These are phyloP conservation scores for Horisme vitalbata DNA, from an alignment of 2,888 invertebrate species.

Conservation along the genomic window DNA sequence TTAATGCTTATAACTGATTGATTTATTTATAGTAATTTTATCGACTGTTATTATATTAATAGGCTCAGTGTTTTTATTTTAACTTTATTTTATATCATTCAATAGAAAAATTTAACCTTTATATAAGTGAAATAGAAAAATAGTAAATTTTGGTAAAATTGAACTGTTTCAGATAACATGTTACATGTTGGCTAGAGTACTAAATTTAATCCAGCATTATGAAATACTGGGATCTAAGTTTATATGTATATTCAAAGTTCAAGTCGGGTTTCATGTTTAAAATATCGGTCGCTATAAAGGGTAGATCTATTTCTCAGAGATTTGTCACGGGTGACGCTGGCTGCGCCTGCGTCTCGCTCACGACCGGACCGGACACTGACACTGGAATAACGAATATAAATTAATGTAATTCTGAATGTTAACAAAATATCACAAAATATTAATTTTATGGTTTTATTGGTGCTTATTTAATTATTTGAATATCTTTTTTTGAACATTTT, in stretches of 20 bases:
- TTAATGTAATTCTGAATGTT: constrained; percentile 30
- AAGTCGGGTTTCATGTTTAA: constrained; percentile 27
- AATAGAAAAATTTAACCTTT: too few relatives aligned
- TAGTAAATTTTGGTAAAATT: too few relatives aligned
- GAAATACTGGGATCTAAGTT: too few relatives aligned
- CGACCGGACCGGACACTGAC: constrained; percentile 21
- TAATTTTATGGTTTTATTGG: neutral
- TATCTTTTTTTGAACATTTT: neutral
- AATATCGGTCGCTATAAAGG: constrained; percentile 28
- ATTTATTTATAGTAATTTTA: constrained; percentile 27
- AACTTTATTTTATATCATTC: too few relatives aligned
- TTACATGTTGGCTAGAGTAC: too few relatives aligned
- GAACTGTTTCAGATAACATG: too few relatives aligned
- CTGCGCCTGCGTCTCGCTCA: constrained; percentile 30
- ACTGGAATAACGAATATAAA: constrained; percentile 28
- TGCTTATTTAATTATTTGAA: neutral
- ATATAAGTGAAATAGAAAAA: too few relatives aligned
- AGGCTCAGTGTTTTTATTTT: neutral
- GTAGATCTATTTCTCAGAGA: constrained; percentile 43
- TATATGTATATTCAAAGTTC: constrained; percentile 21
- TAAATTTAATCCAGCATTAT: too few relatives aligned
- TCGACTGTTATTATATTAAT: constrained; percentile 10
- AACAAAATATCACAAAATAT: neutral
- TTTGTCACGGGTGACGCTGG: constrained; percentile 50
- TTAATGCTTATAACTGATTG: constrained; percentile 29